Evolutionary conservation across 2,888 invertebrate species (phyloP), one percentile per base, ranked within the genome.

Genomic region (Drosophila neutralis): DNA sequence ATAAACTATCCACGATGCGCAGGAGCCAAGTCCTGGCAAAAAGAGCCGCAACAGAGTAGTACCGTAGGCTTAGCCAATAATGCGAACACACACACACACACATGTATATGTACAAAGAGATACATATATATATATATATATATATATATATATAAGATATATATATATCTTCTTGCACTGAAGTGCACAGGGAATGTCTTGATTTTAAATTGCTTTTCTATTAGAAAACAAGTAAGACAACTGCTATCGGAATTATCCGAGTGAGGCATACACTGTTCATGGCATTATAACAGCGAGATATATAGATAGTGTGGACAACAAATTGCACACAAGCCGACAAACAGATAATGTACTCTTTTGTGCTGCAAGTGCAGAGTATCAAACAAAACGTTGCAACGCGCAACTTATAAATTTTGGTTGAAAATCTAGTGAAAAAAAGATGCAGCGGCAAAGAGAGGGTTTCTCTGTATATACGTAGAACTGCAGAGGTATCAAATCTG

Each of bases 381-480:
- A 57, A 31, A 57, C 15, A 31, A 79, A 79, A 69, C 81, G 66
- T 38, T 73, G 67, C 73, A 60, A 57, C 81, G 81, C 73, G 72
- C 78, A 77, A 80, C 78, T 80, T 79, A 79, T 79, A 79, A 79
- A 79, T 79, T 80, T 80, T 67, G 64, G 67, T 77, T 70, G 69
- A 73, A 77, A 80, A 80, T 79, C 78, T 69, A 73, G 69, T 67
- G 64, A 69, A 73, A 73, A 80, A 27, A 21, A 33, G 13, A 80
- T 72, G 80, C 36, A 33, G 60, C 24, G 33, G 36, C 29, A 29
- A 5, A 1, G 21, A 21, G 33, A 42, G n/a, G 31, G 21, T 42
- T 57, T 57, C 2, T 5, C 1, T 10, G 6, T 45, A 24, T 24
- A 45, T 45, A 45, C 31, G 42, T 42, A 31, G 15, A 57, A 33